phyloP scores from a whole-genome alignment of 2,797 vertebrate genomes.

The Sebastes aleutianus region DNA sequence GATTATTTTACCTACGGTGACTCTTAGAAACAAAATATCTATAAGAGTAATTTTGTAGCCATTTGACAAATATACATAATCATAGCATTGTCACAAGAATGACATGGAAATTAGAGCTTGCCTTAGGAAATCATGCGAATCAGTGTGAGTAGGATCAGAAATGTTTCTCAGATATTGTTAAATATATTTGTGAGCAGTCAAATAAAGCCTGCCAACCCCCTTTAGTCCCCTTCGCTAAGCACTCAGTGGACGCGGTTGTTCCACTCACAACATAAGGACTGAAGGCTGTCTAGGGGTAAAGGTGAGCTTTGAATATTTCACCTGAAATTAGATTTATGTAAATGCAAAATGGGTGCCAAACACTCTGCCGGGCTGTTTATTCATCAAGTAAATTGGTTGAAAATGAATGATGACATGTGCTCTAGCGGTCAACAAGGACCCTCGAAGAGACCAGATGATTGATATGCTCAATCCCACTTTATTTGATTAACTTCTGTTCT shows the following conservation, averaged over 20 bases:
- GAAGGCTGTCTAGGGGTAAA: conserved; percentile 50
- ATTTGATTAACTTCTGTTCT: conserved; percentile 74
- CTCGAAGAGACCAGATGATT: conserved; percentile 68
- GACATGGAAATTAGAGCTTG: neutral
- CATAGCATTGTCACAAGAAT: neutral
- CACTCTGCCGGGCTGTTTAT: conserved; percentile 66
- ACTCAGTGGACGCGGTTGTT: conserved; percentile 8
- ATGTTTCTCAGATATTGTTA: conserved; percentile 1
- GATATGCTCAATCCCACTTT: conserved; percentile 69
- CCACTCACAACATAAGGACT: conserved; percentile 44
- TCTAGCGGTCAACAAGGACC: conserved; percentile 41
- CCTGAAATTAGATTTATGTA: conserved; percentile 77
- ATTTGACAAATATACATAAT: neutral
- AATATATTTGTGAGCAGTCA: conserved; percentile 28
- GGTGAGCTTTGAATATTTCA: conserved; percentile 72
- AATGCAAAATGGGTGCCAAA: conserved; percentile 69
- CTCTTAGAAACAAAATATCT: neutral
- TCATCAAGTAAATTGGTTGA: conserved; percentile 73
- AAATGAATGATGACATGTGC: conserved; percentile 71
- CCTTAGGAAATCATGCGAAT: neutral
- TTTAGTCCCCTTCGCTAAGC: neutral
- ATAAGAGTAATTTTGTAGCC: neutral
- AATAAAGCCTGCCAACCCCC: conserved; percentile 27
- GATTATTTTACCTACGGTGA: neutral
- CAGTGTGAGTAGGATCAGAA: conserved; percentile 1